phyloP scores from a whole-genome alignment of 2,113 vertebrate species.

The Tautogolabrus adspersus region DNA sequence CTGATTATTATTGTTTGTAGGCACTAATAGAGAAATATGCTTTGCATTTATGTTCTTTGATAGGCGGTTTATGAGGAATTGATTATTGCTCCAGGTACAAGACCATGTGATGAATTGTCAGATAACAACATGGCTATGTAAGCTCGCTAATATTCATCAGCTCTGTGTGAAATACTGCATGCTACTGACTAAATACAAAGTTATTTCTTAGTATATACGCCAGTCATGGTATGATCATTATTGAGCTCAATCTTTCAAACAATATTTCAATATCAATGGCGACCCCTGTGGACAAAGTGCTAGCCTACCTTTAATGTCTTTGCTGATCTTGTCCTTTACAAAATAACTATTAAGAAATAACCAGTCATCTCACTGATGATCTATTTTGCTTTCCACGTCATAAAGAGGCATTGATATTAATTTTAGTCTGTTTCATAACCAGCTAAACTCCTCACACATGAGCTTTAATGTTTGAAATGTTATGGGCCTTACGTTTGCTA shows the following conservation, averaged over 20 bases:
- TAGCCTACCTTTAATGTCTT: too few relatives aligned
- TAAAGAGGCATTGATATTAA: too few relatives aligned
- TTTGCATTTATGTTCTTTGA: neutral
- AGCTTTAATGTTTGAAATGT: too few relatives aligned
- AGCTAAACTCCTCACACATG: too few relatives aligned
- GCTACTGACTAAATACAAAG: constrained; percentile 42
- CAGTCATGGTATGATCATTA: constrained; percentile 2
- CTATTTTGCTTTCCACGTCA: too few relatives aligned
- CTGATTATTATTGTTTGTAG: neutral
- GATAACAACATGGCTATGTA: neutral
- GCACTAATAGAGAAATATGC: too few relatives aligned
- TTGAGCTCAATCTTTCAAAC: neutral
- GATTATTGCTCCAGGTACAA: neutral
- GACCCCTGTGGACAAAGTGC: too few relatives aligned
- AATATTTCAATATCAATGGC: neutral
- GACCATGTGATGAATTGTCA: constrained; percentile 26
- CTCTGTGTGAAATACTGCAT: constrained; percentile 68
- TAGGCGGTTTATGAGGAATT: neutral
- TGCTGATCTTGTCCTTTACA: too few relatives aligned
- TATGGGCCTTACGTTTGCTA: too few relatives aligned
- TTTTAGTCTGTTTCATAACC: too few relatives aligned
- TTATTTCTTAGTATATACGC: constrained; percentile 6
- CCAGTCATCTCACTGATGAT: too few relatives aligned
- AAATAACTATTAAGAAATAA: too few relatives aligned
- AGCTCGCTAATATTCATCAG: constrained; percentile 30